Conservation (phyloP, 1,140 invertebrate species). For the Venturia canescens region DNA sequence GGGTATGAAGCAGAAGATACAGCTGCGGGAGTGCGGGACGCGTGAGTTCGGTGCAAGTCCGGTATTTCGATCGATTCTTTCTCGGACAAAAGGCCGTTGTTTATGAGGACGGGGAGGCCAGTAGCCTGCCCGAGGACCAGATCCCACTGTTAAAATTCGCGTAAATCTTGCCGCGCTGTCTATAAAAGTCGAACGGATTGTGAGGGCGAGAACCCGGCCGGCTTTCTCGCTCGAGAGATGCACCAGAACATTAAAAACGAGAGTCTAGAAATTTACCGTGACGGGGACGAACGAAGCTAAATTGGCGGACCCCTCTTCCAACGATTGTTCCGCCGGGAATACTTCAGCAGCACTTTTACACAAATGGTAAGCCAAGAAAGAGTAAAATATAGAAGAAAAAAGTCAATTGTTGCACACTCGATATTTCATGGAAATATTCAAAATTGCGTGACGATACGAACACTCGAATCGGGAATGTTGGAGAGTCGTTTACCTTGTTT, state of each 20-base stretch:
- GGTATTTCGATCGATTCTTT: slow-evolving; percentile 43
- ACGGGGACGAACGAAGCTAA: slow-evolving; percentile 29
- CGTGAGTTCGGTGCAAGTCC: slow-evolving; percentile 35
- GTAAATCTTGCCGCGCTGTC: slow-evolving; percentile 61
- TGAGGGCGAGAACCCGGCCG: slow-evolving; percentile 43
- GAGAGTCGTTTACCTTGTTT: too few relatives aligned
- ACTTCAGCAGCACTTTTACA: slow-evolving; percentile 13
- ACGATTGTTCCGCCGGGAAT: background rate
- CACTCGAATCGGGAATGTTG: background rate
- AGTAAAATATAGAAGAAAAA: background rate
- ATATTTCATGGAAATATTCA: background rate
- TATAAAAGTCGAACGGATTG: slow-evolving; percentile 66
- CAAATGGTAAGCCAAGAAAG: background rate
- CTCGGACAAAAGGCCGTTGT: slow-evolving; percentile 55
- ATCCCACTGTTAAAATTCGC: slow-evolving; percentile 60
- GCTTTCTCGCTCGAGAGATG: slow-evolving; percentile 37
- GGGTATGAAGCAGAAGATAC: background rate
- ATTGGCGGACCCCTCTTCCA: background rate
- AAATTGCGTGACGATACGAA: background rate
- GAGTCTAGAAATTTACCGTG: slow-evolving; percentile 55
- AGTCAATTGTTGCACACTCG: background rate
- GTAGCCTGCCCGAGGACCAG: slow-evolving; percentile 31
- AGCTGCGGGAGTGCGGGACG: background rate
- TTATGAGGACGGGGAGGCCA: slow-evolving; percentile 56
- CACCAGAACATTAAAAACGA: slow-evolving; percentile 54